phyloP scores from a whole-genome alignment of 1,140 invertebrate genomes.

The Aphis gossypii region DNA sequence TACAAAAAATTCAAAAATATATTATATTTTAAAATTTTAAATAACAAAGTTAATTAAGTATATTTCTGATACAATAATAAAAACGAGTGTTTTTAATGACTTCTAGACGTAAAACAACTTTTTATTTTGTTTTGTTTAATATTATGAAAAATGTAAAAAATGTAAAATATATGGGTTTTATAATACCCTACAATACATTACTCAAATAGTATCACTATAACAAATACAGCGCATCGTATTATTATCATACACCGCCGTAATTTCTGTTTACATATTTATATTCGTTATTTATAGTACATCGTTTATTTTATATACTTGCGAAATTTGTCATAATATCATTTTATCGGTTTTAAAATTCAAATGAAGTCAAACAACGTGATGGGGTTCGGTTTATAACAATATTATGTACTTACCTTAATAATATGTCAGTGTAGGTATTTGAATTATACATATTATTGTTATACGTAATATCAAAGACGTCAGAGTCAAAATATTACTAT shows the following conservation, averaged over 20 bases:
- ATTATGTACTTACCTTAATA: not conserved
- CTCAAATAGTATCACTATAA: not conserved
- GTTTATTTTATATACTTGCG: not conserved
- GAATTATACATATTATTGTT: not conserved
- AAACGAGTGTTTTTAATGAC: not conserved
- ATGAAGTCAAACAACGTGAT: not conserved
- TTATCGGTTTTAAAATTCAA: slow-evolving; percentile 11
- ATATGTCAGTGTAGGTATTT: not conserved
- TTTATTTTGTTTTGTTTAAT: not conserved
- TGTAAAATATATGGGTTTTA: not conserved
- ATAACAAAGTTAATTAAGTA: no score
- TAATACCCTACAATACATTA: not conserved
- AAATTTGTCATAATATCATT: not conserved
- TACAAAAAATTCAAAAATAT: not conserved
- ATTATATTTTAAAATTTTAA: not conserved
- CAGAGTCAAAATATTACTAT: not conserved
- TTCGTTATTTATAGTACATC: not conserved
- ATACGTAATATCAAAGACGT: not conserved
- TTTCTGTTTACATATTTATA: not conserved
- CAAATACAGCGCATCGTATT: not conserved
- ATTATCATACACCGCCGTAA: not conserved
- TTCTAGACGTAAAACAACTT: not conserved
- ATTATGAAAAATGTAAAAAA: not conserved
- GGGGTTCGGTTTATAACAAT: not conserved
- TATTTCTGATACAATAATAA: not conserved